Evolutionary conservation across 2,113 vertebrate genomes (phyloP).

Genomic region (Nannospalax galili): DNA sequence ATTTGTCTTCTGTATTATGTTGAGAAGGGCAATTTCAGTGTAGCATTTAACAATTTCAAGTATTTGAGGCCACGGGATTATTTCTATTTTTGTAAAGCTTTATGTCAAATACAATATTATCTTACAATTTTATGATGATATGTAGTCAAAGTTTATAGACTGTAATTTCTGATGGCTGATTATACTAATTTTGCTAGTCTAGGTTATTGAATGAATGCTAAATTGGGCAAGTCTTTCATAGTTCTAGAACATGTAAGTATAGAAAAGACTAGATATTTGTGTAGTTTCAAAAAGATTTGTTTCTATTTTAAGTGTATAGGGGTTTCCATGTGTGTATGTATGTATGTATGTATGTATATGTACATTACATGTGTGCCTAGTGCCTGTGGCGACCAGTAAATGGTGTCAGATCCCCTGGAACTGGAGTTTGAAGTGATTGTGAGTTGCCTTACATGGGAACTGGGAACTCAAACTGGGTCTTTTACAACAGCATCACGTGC

Average conservation of each 20-base stretch:
- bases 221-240: constrained; percentile 15
- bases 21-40: constrained; percentile 1
- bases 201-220: constrained; percentile 25
- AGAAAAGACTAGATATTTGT: not conserved
- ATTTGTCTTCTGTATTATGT: too few relatives aligned
- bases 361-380: too few relatives aligned
- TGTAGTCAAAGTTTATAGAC: constrained; percentile 33
- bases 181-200: not conserved
- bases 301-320: too few relatives aligned
- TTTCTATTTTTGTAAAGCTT: constrained; percentile 31
- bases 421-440: too few relatives aligned
- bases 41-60: constrained; percentile 25
- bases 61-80: not conserved
- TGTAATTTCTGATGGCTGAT: constrained; percentile 46
- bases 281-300: too few relatives aligned
- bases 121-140: constrained; percentile 46
- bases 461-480: too few relatives aligned
- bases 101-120: constrained; percentile 24
- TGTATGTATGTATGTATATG: not conserved
- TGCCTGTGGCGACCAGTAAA: too few relatives aligned
- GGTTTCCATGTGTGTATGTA: not conserved
- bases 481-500: too few relatives aligned
- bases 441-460: too few relatives aligned
- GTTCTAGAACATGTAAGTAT: not conserved
- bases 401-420: too few relatives aligned